Percentiles rank a stretch among this genome's conserved stretches.
These are phyloP conservation scores for Drosophila emarginata DNA, from an alignment of 2,888 invertebrate genomes.

Conservation along the genomic window DNA sequence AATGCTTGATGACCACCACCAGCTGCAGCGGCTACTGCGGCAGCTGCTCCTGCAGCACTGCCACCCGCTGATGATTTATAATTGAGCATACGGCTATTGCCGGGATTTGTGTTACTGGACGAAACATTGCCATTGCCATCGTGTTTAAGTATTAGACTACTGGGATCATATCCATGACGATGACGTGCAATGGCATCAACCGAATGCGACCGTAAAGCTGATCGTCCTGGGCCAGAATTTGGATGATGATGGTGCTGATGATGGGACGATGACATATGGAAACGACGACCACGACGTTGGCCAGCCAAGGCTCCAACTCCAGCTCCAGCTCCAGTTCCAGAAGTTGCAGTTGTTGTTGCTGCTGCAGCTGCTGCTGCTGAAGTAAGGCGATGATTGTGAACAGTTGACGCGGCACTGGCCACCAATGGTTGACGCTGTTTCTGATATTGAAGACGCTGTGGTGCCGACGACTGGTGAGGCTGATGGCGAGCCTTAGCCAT, in stretches of 20 bases:
- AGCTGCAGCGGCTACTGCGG: constrained; percentile 46
- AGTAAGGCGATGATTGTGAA: constrained; percentile 79
- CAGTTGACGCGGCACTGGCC: constrained; percentile 71
- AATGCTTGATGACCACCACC: constrained; percentile 65
- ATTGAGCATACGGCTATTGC: constrained; percentile 77
- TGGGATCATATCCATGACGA: constrained; percentile 74
- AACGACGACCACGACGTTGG: constrained; percentile 75
- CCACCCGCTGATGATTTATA: constrained; percentile 69
- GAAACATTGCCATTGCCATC: constrained; percentile 74
- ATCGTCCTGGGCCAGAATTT: constrained; percentile 25
- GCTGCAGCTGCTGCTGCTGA: constrained; percentile 47
- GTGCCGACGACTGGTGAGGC: constrained; percentile 37
- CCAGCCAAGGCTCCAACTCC: constrained; percentile 39
- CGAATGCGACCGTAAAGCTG: constrained; percentile 80
- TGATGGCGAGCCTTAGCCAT: constrained; percentile 34
- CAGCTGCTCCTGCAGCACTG: constrained; percentile 25
- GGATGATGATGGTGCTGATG: constrained; percentile 13
- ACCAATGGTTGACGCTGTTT: constrained; percentile 80
- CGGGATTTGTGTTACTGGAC: constrained; percentile 49
- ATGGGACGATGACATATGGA: constrained; percentile 52
- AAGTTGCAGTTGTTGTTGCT: constrained; percentile 34
- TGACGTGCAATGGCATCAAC: constrained; percentile 82
- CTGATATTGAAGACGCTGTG: constrained; percentile 79
- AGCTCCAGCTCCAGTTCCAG: constrained; percentile 17
- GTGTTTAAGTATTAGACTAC: constrained; percentile 79